Base-by-base conservation (phyloP, 2,113 vertebrate genomes). In the Alethe castanea region DNA sequence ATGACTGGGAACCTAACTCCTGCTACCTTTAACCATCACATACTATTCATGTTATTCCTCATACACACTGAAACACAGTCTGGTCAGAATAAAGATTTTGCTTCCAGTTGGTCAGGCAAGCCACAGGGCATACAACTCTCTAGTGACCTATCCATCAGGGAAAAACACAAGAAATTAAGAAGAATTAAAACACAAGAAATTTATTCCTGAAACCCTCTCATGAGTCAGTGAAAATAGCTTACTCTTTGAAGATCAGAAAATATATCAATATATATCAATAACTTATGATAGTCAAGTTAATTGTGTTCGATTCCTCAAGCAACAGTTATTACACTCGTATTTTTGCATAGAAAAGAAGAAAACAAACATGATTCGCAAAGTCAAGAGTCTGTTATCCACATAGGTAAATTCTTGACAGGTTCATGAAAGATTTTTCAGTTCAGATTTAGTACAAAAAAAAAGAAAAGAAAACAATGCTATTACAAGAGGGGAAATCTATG, bases 401-500 rank as follows among this genome's bases (percentile, higher is more conserved):
- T 22, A 64, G 9, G 29, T 62, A 60, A 62, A 59, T 60, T 50
- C 33, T 81, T 88, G 57, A 36, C 36, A 72, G 36, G 24, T 19
- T 94, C 40, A 72, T 28, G 31, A 64, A 86, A 64, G 23, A 72
- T 52, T 69, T 82, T 67, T 35, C 6, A 23, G 16, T 52, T 19
- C 19, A 54, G 20, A 47, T 59, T 38, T 74, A 45, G 70, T 62
- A 66, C 14, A 57, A 38, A 33, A 78, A 44, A 42, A 44, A 44
- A 47, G 22, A 13, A 26, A 20, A 31, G 17, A 13, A 33, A 20
- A 38, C 20, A 44, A 53, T 70, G 14, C 8, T 60, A 36, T 61
- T 65, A 22, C 14, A 24, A 42, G n/a, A 1, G 0, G 9, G 15
- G 47, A 40, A 19, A 9, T 1, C 2, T 5, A 19, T 2, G 8